phyloP scores from a whole-genome alignment of 23 tunicate genomes.

The Ascidia mentula region DNA sequence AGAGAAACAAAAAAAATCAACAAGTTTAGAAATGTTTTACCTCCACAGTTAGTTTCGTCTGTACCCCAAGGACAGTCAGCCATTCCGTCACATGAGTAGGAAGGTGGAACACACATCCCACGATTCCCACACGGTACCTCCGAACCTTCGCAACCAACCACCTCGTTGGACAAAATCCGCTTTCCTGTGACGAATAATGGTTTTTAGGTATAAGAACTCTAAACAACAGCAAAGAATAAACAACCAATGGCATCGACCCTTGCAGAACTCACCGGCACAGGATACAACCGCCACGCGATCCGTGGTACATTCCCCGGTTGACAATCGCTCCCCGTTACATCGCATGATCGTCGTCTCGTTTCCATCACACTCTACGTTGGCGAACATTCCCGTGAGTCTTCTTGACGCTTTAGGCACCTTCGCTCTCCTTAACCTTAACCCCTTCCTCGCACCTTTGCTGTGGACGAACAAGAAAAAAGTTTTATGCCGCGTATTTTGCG shows the following conservation, averaged over 20 bases:
- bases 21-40: too few species aligned
- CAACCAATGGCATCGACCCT: too few species aligned
- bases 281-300: conserved; percentile 51
- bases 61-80: conserved; percentile 96
- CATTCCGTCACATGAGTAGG: conserved; percentile 74
- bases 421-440: conserved; percentile 7
- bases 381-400: conserved; percentile 16
- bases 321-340: conserved; percentile 44
- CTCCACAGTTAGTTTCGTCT: conserved; percentile 73
- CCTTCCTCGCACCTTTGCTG: conserved; percentile 35
- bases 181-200: conserved; percentile 5
- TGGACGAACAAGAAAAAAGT: too few species aligned
- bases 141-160: conserved; percentile 14
- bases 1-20: too few species aligned
- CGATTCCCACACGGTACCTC: conserved; percentile 34
- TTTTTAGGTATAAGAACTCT: not conserved
- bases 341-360: conserved; percentile 37
- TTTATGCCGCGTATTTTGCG: too few species aligned
- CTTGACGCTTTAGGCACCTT: conserved; percentile 18
- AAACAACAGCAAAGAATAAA: conserved; percentile 47
- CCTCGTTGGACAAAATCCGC: not conserved
- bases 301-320: conserved; percentile 15
- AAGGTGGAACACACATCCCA: conserved; percentile 39
- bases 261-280: conserved; percentile 57
- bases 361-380: conserved; percentile 38